Base-by-base conservation (phyloP, 2,797 vertebrate genomes). In the Cephalopachus bancanus region DNA sequence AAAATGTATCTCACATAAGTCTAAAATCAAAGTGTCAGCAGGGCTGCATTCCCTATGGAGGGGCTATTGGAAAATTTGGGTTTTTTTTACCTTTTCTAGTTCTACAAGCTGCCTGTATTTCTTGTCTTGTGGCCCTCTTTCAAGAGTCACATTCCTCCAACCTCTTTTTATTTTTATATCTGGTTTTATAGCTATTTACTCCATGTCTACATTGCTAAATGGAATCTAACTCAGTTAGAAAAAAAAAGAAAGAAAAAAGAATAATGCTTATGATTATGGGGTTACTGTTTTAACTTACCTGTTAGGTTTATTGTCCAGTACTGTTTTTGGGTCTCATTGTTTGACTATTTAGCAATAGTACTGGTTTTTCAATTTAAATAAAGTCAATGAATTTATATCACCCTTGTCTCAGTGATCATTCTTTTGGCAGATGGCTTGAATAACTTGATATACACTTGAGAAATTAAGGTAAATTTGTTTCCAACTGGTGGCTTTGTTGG, bases 391-490 rank as follows among this genome's bases (percentile, higher is more conserved):
- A 28, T 88, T 95, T 75, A 60, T 71, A 37, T 2, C 30, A 17
- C n/a, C n/a, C 30, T 88, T 87, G 57, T 80, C 62, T 90, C 33
- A 83, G 81, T 11, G 62, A 76, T 93, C 22, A 24, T 4, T 80
- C 71, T 84, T 86, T 86, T 95, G 80, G 53, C 74, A 95, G 88
- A 67, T 95, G 59, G 71, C n/a, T 79, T 92, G 80, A 75, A 95
- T 60, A 19, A 62, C 19, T 30, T 83, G 51, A 79, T 62, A 83
- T 44, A 65, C 59, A 53, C 44, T 71, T 94, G 79, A 83, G 57
- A 96, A 93, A 92, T 92, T 79, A 96, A 92, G 44, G 75, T 81
- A 94, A 75, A 95, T 95, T 57, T 90, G 33, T 95, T 95, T 33
- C 71, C 89, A 11, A 67, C 83, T 49, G 59, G 71, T 94, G 85